These are phyloP conservation scores for Malurus alboscapulatus DNA, from an alignment of 2,113 vertebrate genomes.

Conservation along the genomic window DNA sequence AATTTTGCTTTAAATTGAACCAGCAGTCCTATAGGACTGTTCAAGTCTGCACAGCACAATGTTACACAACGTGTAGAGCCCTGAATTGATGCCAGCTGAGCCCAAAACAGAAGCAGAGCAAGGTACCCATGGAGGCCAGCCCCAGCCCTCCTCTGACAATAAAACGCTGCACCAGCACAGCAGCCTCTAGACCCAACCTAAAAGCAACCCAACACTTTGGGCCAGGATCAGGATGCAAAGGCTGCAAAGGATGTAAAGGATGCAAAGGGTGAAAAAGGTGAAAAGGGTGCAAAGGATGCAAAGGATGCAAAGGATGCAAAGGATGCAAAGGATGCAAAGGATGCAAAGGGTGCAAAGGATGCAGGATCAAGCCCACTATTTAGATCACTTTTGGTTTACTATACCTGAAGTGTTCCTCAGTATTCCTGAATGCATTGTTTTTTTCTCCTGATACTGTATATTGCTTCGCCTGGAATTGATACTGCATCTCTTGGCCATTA, in stretches of 20 bases:
- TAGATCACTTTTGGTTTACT: neutral
- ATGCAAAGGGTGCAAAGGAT: neutral
- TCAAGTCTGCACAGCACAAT: neutral
- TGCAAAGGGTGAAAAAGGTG: neutral
- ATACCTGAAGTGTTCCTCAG: neutral
- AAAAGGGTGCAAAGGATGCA: neutral
- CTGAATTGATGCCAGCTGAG: neutral
- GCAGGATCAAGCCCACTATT: neutral
- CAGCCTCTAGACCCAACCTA: neutral
- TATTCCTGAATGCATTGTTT: neutral
- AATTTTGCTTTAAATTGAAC: neutral
- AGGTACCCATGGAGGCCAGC: too few relatives aligned
- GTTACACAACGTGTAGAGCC: neutral
- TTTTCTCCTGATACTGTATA: neutral
- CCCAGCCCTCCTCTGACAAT: fast-evolving
- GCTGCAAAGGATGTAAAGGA: neutral
- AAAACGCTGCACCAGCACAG: fast-evolving
- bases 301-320: neutral
- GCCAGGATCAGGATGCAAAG: neutral
- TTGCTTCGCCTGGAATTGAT: conserved; percentile 32
- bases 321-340: neutral
- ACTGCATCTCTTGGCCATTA: conserved; percentile 46
- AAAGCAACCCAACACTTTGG: fast-evolving
- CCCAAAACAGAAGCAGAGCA: neutral
- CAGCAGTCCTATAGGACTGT: neutral